phyloP scores from a whole-genome alignment of 2,888 invertebrate genomes.

The Anaspis maculata region DNA sequence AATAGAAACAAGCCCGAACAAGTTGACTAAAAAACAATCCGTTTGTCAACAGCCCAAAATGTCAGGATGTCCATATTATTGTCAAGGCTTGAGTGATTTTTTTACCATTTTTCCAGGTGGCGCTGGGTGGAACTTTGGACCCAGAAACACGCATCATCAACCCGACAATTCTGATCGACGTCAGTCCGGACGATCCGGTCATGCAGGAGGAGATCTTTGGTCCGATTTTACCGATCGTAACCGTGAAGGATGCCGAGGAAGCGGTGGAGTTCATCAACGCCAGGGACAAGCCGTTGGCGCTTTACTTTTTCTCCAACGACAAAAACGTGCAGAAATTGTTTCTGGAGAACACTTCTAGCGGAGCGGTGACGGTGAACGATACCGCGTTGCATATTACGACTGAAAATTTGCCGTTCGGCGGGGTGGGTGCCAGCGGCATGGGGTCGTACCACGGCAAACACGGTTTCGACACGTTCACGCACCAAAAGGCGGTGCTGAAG shows the following conservation, averaged over 20 bases:
- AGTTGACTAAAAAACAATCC: too few relatives aligned
- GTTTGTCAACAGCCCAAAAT: too few relatives aligned
- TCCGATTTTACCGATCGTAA: constrained; percentile 84
- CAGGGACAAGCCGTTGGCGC: constrained; percentile 80
- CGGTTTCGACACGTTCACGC: constrained; percentile 88
- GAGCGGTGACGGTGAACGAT: constrained; percentile 78
- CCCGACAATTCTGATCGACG: constrained; percentile 75
- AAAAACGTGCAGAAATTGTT: constrained; percentile 52
- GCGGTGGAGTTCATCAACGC: constrained; percentile 84
- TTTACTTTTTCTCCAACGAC: constrained; percentile 75
- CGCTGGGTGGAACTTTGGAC: constrained; percentile 72
- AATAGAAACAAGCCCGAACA: too few relatives aligned
- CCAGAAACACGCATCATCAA: constrained; percentile 69
- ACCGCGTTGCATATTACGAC: constrained; percentile 76
- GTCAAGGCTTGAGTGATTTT: too few relatives aligned
- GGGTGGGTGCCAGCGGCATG: constrained; percentile 90
- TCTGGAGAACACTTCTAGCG: constrained; percentile 65
- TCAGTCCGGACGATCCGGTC: constrained; percentile 62
- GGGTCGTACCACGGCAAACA: constrained; percentile 88
- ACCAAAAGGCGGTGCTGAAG: constrained; percentile 37
- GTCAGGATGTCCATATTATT: too few relatives aligned
- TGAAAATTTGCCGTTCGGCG: constrained; percentile 90
- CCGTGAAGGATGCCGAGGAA: constrained; percentile 73
- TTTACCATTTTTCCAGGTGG: constrained; percentile 75
- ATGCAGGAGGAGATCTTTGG: constrained; percentile 96